phyloP scores from a whole-genome alignment of 2,888 invertebrate species.

The Dicranocentrus wangi region DNA sequence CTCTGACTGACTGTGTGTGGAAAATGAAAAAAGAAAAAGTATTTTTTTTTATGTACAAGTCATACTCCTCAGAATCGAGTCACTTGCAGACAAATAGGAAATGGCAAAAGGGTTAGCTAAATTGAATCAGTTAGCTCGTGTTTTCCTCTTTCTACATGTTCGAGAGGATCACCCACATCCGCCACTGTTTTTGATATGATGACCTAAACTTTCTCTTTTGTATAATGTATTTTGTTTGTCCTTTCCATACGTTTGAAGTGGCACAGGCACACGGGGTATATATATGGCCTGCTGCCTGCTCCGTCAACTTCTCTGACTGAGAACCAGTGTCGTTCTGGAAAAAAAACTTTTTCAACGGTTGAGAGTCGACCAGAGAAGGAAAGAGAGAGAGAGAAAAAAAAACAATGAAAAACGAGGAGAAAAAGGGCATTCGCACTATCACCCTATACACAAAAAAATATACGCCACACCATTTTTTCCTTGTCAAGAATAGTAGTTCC shows the following conservation, averaged over 20 bases:
- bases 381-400: background rate
- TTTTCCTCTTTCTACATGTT: slow-evolving; percentile 12
- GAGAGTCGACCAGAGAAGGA: too few relatives aligned
- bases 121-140: background rate
- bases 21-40: background rate
- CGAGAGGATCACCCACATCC: slow-evolving; percentile 20
- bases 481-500: background rate
- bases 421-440: slow-evolving; percentile 27
- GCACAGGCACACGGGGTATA: too few relatives aligned
- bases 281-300: too few relatives aligned
- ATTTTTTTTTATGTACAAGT: background rate
- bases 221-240: slow-evolving; percentile 21
- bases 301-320: too few relatives aligned
- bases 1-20: too few relatives aligned
- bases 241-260: too few relatives aligned
- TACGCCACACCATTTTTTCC: slow-evolving; percentile 9
- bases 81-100: slow-evolving; percentile 22
- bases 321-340: background rate
- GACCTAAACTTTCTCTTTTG: background rate
- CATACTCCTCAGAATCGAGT: background rate
- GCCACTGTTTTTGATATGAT: slow-evolving; percentile 16
- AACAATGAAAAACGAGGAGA: slow-evolving; percentile 29
- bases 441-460: slow-evolving; percentile 29
- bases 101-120: background rate
- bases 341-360: slow-evolving; percentile 27